Evolutionary conservation across 2,113 vertebrate species (phyloP).

Genomic region (Dasyprocta punctata): DNA sequence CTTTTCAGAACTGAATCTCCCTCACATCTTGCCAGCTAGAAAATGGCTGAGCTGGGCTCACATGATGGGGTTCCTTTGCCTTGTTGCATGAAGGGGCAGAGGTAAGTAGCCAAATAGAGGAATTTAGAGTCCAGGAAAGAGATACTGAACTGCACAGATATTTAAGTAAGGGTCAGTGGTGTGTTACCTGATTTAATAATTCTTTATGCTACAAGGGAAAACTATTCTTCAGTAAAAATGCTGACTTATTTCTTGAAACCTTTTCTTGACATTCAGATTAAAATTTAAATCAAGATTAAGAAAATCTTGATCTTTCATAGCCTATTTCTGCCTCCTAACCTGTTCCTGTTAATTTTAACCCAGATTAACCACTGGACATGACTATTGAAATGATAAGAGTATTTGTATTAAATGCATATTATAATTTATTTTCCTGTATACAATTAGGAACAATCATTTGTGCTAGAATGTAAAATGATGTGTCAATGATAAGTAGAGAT

Average conservation of each 20-base stretch:
- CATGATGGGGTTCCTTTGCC: neutral
- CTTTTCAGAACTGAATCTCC: neutral
- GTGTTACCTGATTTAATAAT: neutral
- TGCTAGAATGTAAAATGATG: constrained; percentile 67
- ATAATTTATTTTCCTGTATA: constrained; percentile 71
- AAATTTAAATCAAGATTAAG: constrained; percentile 49
- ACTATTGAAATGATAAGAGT: constrained; percentile 54
- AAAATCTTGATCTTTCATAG: neutral
- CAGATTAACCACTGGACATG: constrained; percentile 59
- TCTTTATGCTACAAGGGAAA: neutral
- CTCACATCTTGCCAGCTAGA: neutral
- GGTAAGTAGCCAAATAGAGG: neutral
- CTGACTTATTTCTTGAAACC: neutral
- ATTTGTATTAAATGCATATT: constrained; percentile 72
- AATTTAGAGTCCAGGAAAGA: neutral
- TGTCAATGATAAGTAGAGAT: constrained; percentile 52
- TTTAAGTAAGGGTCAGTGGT: neutral
- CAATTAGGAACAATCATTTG: constrained; percentile 72
- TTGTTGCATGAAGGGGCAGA: neutral
- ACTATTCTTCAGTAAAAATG: neutral
- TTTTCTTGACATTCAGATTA: constrained; percentile 12
- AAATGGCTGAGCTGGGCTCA: neutral
- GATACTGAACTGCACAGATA: neutral
- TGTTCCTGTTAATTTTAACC: constrained; percentile 53
- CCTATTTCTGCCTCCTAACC: neutral